Evolutionary conservation across 2,888 invertebrate genomes (phyloP).

Genomic region (Lepidochrysops patricia): DNA sequence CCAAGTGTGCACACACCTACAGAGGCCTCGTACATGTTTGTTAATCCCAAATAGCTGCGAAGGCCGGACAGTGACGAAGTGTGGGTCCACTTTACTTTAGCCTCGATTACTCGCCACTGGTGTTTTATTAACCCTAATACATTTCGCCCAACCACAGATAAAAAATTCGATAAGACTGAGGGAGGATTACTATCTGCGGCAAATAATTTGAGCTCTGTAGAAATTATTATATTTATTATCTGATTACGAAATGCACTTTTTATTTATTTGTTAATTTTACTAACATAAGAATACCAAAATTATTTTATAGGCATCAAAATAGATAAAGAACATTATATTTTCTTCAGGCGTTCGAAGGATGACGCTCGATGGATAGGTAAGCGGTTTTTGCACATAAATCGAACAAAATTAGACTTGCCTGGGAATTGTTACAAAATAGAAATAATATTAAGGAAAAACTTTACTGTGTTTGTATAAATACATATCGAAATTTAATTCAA

Average conservation of each 20-base stretch:
- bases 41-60: constrained; percentile 55
- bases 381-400: no score
- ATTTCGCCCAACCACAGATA: constrained; percentile 8
- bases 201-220: not conserved
- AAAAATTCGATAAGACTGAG: not conserved
- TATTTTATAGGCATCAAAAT: not conserved
- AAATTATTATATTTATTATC: not conserved
- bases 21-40: constrained; percentile 47
- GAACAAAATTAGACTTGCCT: no score
- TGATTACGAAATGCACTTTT: no score
- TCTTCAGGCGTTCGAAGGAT: not conserved
- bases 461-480: not conserved
- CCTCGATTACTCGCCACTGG: constrained; percentile 27
- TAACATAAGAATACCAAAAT: not conserved
- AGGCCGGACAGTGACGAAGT: constrained; percentile 55
- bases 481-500: not conserved
- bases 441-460: no score
- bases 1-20: not conserved
- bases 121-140: constrained; percentile 30
- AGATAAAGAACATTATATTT: not conserved
- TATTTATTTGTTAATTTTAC: not conserved
- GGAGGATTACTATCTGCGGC: not conserved
- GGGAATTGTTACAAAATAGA: no score
- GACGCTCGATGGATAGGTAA: no score
- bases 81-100: constrained; percentile 29